Evolutionary conservation across 1,140 invertebrate species (phyloP), one percentile per base, ranked within the genome.

Genomic region (Euborellia annulipes): DNA sequence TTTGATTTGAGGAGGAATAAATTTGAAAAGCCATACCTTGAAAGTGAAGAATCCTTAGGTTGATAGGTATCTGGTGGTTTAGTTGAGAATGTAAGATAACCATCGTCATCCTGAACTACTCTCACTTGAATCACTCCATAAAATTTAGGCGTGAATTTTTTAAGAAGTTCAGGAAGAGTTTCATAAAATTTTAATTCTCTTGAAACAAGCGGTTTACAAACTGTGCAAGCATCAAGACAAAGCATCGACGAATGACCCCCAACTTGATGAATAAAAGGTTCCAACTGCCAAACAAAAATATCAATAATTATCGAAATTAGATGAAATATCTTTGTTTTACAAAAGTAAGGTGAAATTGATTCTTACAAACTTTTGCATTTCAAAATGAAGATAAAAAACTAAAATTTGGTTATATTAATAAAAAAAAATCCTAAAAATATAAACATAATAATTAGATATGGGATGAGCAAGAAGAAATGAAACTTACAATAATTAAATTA

Each of bases 181-280:
- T 68, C 58, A 57, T 77, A 76, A 56, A 76, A 75, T 38, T 62
- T 50, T 13, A 68, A 60, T 55, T 77, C 74, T 50, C 68, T 55
- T 4, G 62, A 55, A 36, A 71, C 70, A 8, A 76, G 56, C n/a
- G 72, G 72, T 53, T 77, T 77, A 55, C 74, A 75, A 23, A 77
- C 62, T 7, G 72, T 75, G 14, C 60, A 57, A 27, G 68, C 64
- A 55, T 75, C 69, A 45, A 73, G 63, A 37, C 64, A 65, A 16
- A 75, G 60, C 61, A 76, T 69, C 22, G 67, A 68, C 11, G 68
- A 70, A 53, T 72, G 69, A n/a, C 74, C 74, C 23, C 73, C 70
- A 50, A 71, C 69, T 60, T 71, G 69, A 52, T 71, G 69, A 41
- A 69, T 62, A 51, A 70, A 68, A 6, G 72, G 73, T 46, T 62